phyloP scores from a whole-genome alignment of 2,113 vertebrate species.

The Cinclus cinclus region DNA sequence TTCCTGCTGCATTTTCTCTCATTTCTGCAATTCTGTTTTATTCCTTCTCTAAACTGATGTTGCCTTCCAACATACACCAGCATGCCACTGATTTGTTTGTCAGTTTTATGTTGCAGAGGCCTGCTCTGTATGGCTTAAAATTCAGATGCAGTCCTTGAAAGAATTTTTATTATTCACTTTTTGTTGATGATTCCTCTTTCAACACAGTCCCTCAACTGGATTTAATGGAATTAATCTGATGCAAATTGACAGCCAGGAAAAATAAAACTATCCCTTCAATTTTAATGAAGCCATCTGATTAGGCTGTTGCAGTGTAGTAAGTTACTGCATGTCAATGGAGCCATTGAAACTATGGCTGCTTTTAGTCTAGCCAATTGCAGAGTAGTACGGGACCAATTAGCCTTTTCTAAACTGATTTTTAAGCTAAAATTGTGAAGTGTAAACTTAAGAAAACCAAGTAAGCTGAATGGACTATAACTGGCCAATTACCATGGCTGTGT shows the following conservation, averaged over 20 bases:
- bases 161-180: not conserved
- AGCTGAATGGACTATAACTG: not conserved
- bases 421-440: not conserved
- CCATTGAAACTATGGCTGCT: not conserved
- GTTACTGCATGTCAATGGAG: not conserved
- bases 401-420: not conserved
- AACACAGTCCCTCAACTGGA: not conserved
- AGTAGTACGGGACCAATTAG: not conserved
- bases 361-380: not conserved
- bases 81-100: not conserved
- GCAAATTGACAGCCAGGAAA: constrained; percentile 2
- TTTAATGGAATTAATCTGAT: constrained; percentile 2
- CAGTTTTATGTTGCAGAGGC: not conserved
- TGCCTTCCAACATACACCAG: not conserved
- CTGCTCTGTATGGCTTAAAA: not conserved
- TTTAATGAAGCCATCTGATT: constrained; percentile 1
- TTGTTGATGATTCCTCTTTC: not conserved
- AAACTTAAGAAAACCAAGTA: not conserved
- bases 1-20: not conserved
- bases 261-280: not conserved
- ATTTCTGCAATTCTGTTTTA: not conserved
- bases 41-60: not conserved
- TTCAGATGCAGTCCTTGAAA: not conserved
- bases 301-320: not conserved
- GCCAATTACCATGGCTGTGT: not conserved